Conservation (phyloP, 1,140 invertebrate species). For the Tetramorium simillimum region DNA sequence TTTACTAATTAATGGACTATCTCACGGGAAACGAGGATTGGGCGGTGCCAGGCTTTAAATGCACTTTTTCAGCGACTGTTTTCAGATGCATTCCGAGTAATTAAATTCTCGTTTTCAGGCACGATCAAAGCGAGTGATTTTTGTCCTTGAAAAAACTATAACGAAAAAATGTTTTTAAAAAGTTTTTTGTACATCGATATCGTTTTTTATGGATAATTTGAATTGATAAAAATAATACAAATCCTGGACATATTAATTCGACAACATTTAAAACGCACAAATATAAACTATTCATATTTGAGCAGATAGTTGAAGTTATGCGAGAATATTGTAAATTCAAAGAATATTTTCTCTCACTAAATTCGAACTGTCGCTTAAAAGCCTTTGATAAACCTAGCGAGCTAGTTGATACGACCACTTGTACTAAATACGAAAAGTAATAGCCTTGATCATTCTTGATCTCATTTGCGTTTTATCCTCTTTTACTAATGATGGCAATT, state of each 20-base stretch:
- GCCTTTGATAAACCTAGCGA: neutral
- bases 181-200: neutral
- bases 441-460: constrained; percentile 5
- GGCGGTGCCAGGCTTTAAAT: constrained; percentile 32
- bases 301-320: neutral
- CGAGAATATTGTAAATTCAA: neutral
- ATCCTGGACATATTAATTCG: neutral
- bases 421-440: constrained; percentile 33
- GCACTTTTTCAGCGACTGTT: constrained; percentile 59
- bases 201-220: neutral
- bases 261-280: neutral
- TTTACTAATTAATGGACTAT: constrained; percentile 62
- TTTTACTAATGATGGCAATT: constrained; percentile 16
- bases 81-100: constrained; percentile 71
- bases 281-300: neutral
- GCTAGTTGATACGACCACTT: constrained; percentile 6
- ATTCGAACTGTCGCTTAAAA: neutral
- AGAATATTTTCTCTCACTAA: neutral
- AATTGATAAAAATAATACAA: neutral
- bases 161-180: neutral
- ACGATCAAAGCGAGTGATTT: neutral
- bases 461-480: constrained; percentile 21
- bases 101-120: constrained; percentile 66
- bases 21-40: constrained; percentile 19
- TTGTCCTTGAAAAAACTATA: neutral